Evolutionary conservation across 92 coral and sea anemone species (phyloP), one percentile per base, ranked within the genome.

Genomic region (Heteractis magnifica): DNA sequence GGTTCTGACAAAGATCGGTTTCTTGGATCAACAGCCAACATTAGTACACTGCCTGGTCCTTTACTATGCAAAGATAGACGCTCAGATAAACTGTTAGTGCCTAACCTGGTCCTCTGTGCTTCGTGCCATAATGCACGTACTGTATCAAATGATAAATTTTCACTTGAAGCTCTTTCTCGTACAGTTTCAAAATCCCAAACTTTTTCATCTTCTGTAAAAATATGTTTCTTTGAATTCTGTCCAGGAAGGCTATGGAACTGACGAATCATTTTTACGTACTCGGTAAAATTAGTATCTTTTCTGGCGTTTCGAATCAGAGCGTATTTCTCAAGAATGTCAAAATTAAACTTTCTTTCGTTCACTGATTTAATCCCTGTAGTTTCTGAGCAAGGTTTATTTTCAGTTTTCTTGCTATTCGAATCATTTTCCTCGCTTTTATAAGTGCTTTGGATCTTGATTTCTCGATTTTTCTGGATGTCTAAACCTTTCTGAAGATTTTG

Each of bases 51-150:
- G 16, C 74, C 20, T 34, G 12, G 8, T 7, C 77, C 82, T 49
- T 65, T 64, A 59, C 55, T 14, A 50, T 52, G 6, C 26, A 72
- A 65, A 12, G 87, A 53, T 16, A 84, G 51, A 76, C 87, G 48
- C 73, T 84, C 44, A 68, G 81, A 75, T 62, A 73, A 78, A 41
- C 52, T 49, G 16, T 56, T 15, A 8, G 34, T 15, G 12, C 55
- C 77, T 15, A 85, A 56, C 72, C 84, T 70, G 16, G 56, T 41
- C 56, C 79, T 85, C 49, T 71, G 88, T 16, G 79, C 55, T 58
- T 78, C 84, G 79, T 71, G 55, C 88, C 88, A 85, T 72, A 85
- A 14, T 14, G 84, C 84, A 53, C 88, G 88, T 9, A 85, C 88
- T 7, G 73, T 51, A 1, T 79, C 84, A 74, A 85, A 85, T 19